Evolutionary conservation across 1,140 invertebrate genomes (phyloP), one percentile per base, ranked within the genome.

Genomic region (Araneus ventricosus): DNA sequence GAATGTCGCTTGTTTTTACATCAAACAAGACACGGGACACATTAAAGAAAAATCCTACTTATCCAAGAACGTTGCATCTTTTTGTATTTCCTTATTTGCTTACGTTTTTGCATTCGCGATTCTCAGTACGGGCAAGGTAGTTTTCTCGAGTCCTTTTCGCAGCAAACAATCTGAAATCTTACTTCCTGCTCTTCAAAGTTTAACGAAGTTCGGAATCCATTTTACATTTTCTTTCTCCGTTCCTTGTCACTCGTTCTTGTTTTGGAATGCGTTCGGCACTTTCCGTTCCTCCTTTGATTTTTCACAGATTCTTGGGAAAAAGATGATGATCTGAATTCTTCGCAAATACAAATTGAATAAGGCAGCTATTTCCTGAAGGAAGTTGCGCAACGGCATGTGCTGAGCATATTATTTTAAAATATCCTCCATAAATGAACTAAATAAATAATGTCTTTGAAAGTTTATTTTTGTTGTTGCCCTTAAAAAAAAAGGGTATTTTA

Each of bases 131-230:
- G 45, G 45, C 10, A 17, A 52, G 45, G 45, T 37, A 75, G 14
- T 34, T 75, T 75, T 22, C 30, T 75, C 30, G 20, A 75, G 27
- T 75, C 70, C 70, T 34, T 75, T 30, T 34, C 20, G 27, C 67
- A 70, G 70, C 30, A 30, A 75, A 20, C 70, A 37, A 75, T 37
- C 70, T 75, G 70, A 24, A 75, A 20, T 75, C 30, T 34, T 75
- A 75, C 70, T 75, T 75, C 70, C 70, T 75, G 10, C 20, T 37
- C 70, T 37, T 75, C 34, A 34, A 75, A 75, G 30, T 75, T 70
- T 75, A 75, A 75, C 70, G 70, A 75, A 75, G 70, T 75, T 75
- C 30, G 27, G 70, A 34, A 5, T 75, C 34, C 30, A 75, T 75
- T 75, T 75, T 75, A 30, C 8, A 5, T 75, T 75, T 34, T 37